Conservation (phyloP, 2,797 vertebrate genomes). For the Argya squamiceps region DNA sequence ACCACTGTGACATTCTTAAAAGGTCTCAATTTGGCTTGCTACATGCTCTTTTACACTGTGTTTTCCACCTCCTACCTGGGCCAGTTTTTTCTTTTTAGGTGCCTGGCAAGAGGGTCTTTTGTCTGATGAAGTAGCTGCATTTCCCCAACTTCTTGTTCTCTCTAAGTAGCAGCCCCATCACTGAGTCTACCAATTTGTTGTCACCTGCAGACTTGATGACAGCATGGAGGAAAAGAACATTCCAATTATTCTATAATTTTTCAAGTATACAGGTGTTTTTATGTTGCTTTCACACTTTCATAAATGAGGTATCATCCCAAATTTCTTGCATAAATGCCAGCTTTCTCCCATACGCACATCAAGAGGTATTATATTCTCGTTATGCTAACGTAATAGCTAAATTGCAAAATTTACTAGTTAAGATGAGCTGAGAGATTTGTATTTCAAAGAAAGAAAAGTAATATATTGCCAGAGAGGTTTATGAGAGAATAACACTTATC, state of each 20-base stretch:
- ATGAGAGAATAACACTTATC: not conserved
- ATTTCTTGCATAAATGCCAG: not conserved
- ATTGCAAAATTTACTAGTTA: not conserved
- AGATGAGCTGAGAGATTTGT: not conserved
- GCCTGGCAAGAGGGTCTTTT: not conserved
- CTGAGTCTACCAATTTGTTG: not conserved
- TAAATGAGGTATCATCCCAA: not conserved
- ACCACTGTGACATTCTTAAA: not conserved
- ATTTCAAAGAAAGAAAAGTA: not conserved
- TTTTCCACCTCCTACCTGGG: not conserved
- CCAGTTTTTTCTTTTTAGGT: not conserved
- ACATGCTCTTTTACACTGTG: not conserved
- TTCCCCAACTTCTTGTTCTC: not conserved
- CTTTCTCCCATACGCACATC: not conserved
- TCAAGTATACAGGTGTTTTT: not conserved
- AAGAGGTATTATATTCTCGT: not conserved
- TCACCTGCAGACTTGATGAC: not conserved
- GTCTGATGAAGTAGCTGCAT: not conserved
- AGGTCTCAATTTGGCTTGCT: not conserved
- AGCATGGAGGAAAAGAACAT: not conserved
- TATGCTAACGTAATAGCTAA: not conserved
- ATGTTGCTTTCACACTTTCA: not conserved
- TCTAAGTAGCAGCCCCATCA: not conserved
- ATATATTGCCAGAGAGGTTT: not conserved
- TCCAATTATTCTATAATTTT: not conserved